Conservation (phyloP, 2,797 vertebrate genomes). For the Craterocephalus amniculus region DNA sequence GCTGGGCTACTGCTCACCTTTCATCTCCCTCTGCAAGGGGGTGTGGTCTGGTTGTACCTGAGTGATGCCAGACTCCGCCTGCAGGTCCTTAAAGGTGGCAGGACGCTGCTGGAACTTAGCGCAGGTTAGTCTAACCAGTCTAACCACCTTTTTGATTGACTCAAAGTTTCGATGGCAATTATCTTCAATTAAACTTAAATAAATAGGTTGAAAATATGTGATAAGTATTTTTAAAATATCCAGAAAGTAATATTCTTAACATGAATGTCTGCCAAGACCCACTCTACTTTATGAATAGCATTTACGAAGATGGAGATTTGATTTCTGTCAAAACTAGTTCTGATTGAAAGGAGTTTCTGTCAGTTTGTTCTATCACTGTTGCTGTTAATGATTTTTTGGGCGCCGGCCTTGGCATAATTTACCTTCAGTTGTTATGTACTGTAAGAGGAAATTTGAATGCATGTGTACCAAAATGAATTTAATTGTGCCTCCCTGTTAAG, state of each 20-base stretch:
- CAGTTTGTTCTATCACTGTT: neutral
- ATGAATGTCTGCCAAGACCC: no score
- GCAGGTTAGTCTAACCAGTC: conserved; percentile 82
- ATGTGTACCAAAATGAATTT: neutral
- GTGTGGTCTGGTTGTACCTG: conserved; percentile 84
- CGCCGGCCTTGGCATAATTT: neutral
- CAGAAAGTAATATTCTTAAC: neutral
- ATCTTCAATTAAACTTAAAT: neutral
- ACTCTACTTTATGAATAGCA: no score
- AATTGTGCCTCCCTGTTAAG: neutral
- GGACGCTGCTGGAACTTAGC: conserved; percentile 79
- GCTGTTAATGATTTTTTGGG: no score
- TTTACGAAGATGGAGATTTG: neutral
- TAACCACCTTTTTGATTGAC: no score
- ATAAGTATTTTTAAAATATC: neutral
- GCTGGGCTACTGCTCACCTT: conserved; percentile 87
- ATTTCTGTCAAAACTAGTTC: neutral
- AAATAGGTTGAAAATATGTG: neutral
- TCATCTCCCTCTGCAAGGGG: conserved; percentile 78
- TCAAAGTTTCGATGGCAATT: neutral
- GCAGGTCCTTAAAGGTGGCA: conserved; percentile 84
- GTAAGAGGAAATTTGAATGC: neutral
- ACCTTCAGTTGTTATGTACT: neutral
- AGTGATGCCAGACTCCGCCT: conserved; percentile 85
- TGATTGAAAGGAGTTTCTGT: neutral